Evolutionary conservation across 2,888 invertebrate genomes (phyloP).

Genomic region (Hartigia nigra): DNA sequence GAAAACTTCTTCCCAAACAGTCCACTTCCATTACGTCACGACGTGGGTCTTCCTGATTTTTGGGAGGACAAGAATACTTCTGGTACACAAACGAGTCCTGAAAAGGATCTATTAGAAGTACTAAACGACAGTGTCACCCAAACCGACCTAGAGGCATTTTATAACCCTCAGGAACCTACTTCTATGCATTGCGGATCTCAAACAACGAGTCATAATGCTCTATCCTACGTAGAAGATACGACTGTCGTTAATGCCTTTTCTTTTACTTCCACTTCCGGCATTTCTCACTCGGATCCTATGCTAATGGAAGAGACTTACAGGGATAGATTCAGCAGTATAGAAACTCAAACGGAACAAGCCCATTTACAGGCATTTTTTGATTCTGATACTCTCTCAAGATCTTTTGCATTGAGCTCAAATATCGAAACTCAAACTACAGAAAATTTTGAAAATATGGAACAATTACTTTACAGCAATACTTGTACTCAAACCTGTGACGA

Average conservation of each 20-base stretch:
- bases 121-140: constrained; percentile 51
- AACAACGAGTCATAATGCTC: constrained; percentile 37
- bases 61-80: constrained; percentile 62
- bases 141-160: constrained; percentile 51
- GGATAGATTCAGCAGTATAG: constrained; percentile 56
- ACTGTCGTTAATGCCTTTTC: constrained; percentile 37
- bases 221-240: constrained; percentile 43
- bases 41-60: constrained; percentile 57
- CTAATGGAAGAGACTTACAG: constrained; percentile 54
- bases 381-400: constrained; percentile 47
- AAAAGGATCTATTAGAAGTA: constrained; percentile 54
- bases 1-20: constrained; percentile 53
- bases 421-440: constrained; percentile 73
- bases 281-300: constrained; percentile 58
- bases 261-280: constrained; percentile 32
- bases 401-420: constrained; percentile 67
- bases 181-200: constrained; percentile 42
- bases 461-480: constrained; percentile 66
- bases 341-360: constrained; percentile 61
- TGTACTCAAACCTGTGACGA: constrained; percentile 71
- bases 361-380: constrained; percentile 56
- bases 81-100: constrained; percentile 63
- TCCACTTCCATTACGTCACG: constrained; percentile 55
- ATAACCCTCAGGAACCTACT: constrained; percentile 36
- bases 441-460: constrained; percentile 62